A percentile compares a stretch with the other conserved stretches of the same genome.
These are phyloP conservation scores for Acanthis flammea DNA, from an alignment of 2,797 vertebrate species.

Conservation along the genomic window DNA sequence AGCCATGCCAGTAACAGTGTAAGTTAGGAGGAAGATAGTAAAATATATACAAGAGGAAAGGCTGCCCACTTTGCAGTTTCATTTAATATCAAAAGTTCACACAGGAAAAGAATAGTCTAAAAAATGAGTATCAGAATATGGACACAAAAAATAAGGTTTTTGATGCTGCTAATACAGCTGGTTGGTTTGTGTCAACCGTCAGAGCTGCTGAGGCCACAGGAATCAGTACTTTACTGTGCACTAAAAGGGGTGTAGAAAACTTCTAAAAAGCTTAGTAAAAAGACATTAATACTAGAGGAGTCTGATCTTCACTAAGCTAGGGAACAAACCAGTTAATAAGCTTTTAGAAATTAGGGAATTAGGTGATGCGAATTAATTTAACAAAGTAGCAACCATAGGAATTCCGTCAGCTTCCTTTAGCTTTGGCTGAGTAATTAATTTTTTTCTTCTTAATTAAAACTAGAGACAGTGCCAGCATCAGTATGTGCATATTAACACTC, in stretches of 20 bases:
- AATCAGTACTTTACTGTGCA: background rate
- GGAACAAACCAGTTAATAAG: slow-evolving; percentile 31
- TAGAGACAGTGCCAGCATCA: slow-evolving; percentile 55
- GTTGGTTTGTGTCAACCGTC: background rate
- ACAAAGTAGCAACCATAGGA: slow-evolving; percentile 55
- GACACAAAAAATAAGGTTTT: background rate
- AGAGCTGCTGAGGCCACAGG: background rate
- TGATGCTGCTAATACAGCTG: background rate
- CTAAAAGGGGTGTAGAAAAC: background rate
- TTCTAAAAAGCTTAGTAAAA: background rate
- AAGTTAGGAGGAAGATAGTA: background rate
- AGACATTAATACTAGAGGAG: background rate
- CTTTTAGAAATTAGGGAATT: slow-evolving; percentile 65
- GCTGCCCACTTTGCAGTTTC: background rate
- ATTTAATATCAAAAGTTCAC: background rate
- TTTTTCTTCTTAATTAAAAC: slow-evolving; percentile 61
- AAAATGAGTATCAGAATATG: background rate
- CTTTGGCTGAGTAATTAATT: slow-evolving; percentile 31
- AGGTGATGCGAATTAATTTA: slow-evolving; percentile 64
- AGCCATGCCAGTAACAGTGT: background rate
- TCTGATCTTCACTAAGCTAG: background rate
- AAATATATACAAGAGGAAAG: background rate
- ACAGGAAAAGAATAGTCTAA: background rate
- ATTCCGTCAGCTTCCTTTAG: slow-evolving; percentile 67
- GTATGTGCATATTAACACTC: slow-evolving; percentile 48